Conservation (phyloP, 2,888 invertebrate genomes). For the Psylliodes chrysocephalus region DNA sequence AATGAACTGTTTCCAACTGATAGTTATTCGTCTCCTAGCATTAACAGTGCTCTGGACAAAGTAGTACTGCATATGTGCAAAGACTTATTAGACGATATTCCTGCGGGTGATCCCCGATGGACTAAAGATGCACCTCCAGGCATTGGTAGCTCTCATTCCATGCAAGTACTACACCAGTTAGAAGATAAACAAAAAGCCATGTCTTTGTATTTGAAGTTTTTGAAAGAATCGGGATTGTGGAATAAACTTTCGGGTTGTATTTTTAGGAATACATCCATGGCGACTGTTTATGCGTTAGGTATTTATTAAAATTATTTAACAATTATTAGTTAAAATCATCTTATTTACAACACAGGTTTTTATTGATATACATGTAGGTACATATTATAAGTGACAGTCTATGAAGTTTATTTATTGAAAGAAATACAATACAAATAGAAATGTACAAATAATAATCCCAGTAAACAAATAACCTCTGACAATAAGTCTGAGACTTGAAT, state of each 20-base stretch:
- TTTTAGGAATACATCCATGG: conserved; percentile 63
- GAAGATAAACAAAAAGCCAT: conserved; percentile 88
- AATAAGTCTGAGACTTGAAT: too few relatives aligned
- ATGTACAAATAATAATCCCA: too few relatives aligned
- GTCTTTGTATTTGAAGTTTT: conserved; percentile 77
- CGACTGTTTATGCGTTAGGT: conserved; percentile 66
- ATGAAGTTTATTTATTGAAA: too few relatives aligned
- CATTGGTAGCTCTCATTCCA: conserved; percentile 78
- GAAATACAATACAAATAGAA: too few relatives aligned
- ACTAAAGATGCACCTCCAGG: conserved; percentile 60
- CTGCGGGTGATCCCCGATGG: conserved; percentile 89
- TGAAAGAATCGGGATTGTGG: conserved; percentile 76
- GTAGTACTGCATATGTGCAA: conserved; percentile 75
- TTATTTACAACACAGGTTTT: too few relatives aligned
- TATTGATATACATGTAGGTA: too few relatives aligned
- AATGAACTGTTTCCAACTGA: conserved; percentile 65
- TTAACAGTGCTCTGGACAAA: conserved; percentile 65
- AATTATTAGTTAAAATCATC: too few relatives aligned
- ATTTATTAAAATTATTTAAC: too few relatives aligned
- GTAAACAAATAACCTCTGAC: too few relatives aligned
- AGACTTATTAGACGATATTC: conserved; percentile 87
- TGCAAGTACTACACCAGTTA: conserved; percentile 87
- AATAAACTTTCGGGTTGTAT: conserved; percentile 66
- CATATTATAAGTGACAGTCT: too few relatives aligned
- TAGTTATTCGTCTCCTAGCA: conserved; percentile 59